Evolutionary conservation across 1,140 invertebrate genomes (phyloP).

Genomic region (Drosophila littoralis): DNA sequence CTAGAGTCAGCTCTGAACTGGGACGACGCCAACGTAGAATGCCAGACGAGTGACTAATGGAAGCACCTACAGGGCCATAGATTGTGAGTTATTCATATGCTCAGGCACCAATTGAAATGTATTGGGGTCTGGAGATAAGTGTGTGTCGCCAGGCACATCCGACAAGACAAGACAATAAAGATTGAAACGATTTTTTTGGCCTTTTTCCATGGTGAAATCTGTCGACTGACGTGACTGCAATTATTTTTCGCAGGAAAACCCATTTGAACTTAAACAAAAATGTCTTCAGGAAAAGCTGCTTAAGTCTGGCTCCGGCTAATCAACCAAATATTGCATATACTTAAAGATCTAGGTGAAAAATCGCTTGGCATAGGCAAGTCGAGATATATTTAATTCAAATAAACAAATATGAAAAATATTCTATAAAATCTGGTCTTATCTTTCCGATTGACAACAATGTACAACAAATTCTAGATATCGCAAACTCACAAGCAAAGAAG

Average conservation of each 20-base stretch:
- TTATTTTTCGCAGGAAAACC: background rate
- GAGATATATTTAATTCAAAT: too few species aligned
- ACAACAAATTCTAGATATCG: too few species aligned
- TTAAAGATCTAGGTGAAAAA: too few species aligned
- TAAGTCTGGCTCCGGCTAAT: background rate
- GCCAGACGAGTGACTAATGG: slow-evolving; percentile 53
- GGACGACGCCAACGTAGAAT: slow-evolving; percentile 55
- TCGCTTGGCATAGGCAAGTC: too few species aligned
- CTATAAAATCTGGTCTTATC: too few species aligned
- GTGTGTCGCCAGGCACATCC: slow-evolving; percentile 9
- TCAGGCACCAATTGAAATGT: slow-evolving; percentile 24
- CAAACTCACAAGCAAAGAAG: background rate
- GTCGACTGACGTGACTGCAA: slow-evolving; percentile 14
- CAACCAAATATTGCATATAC: background rate
- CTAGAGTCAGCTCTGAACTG: slow-evolving; percentile 24
- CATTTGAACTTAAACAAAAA: background rate
- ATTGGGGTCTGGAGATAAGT: slow-evolving; percentile 16
- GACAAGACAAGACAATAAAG: slow-evolving; percentile 13
- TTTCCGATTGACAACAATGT: too few species aligned
- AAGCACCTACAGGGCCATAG: slow-evolving; percentile 11
- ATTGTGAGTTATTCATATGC: slow-evolving; percentile 1
- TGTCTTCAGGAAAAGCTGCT: background rate
- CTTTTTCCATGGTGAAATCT: slow-evolving; percentile 8
- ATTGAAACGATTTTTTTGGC: slow-evolving; percentile 11
- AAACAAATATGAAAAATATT: too few species aligned